Evolutionary conservation across 2,113 vertebrate genomes (phyloP).

Genomic region (Motacilla tschutschensis): DNA sequence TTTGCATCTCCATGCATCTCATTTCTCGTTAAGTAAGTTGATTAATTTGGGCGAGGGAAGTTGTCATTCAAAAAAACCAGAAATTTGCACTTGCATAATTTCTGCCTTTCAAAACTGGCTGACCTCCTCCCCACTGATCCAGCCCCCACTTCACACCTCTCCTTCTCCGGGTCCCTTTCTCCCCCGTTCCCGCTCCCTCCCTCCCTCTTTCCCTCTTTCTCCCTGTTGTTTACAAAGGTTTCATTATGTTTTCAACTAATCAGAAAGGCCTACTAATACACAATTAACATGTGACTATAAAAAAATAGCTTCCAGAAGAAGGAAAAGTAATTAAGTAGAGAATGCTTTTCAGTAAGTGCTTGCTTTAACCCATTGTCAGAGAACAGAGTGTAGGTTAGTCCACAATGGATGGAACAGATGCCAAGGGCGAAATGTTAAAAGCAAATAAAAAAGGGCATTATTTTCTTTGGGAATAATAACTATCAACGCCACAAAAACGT

Average conservation of each 20-base stretch:
- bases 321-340: slow-evolving; percentile 84
- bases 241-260: slow-evolving; percentile 88
- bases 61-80: slow-evolving; percentile 30
- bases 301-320: slow-evolving; percentile 85
- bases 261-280: slow-evolving; percentile 82
- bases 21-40: slow-evolving; percentile 24
- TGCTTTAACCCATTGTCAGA: slow-evolving; percentile 76
- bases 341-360: slow-evolving; percentile 82
- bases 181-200: background rate
- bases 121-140: background rate
- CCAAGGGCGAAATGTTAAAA: slow-evolving; percentile 82
- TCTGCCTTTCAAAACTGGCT: slow-evolving; percentile 27
- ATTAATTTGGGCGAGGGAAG: slow-evolving; percentile 44
- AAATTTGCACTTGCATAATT: slow-evolving; percentile 45
- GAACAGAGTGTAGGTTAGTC: slow-evolving; percentile 72
- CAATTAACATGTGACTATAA: slow-evolving; percentile 85
- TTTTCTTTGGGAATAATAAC: slow-evolving; percentile 75
- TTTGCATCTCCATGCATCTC: slow-evolving; percentile 64
- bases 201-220: slow-evolving; percentile 61
- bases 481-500: slow-evolving; percentile 55
- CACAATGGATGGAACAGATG: slow-evolving; percentile 80
- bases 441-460: slow-evolving; percentile 73
- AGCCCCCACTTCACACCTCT: slow-evolving; percentile 56
- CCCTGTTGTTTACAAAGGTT: slow-evolving; percentile 83
- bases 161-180: slow-evolving; percentile 17